Base-by-base conservation (phyloP, 2,113 vertebrate species). In the Dromas ardeola region DNA sequence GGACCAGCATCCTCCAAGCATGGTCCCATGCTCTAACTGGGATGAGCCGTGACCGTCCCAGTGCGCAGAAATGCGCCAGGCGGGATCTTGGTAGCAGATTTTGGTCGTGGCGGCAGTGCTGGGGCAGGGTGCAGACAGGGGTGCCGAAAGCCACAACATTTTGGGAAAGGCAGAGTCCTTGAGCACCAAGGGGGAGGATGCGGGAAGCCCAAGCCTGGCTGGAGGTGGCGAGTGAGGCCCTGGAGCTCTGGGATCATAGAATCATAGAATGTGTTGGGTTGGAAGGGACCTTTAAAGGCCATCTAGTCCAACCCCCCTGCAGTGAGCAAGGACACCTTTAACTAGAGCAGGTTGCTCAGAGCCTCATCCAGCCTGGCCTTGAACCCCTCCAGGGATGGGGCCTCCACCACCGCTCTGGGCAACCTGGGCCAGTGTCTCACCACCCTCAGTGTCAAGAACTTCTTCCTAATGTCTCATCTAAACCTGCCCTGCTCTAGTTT, bases 81-180 rank as follows among this genome's bases (percentile, higher is more conserved):
- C 0, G 6, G 72, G 36, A 32, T 29, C 30, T 42, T 0, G 0
- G 76, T 36, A 16, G 20, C 0, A 3, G 71, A 4, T 83, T 45
- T 43, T 7, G 45, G 50, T 13, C 40, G 18, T 6, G 61, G 8
- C 7, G 38, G 81, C 32, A 79, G 52, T 2, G 3, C 38, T 55
- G 2, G 1, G 59, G 58, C 15, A 89, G 59, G 36, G 21, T 45
- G 32, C 34, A 10, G 70, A 40, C 66, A 79, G 23, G 34, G 47
- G 13, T 66, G 30, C 25, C 0, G 2, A 22, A 27, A 66, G 11
- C 23, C 34, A 17, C 59, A 23, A 2, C 3, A 3, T 9, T 78
- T 36, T 53, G 86, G 56, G 84, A 55, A 66, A 40, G 9, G 42
- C 13, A 9, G 18, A 71, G 16, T 45, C 47, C n/a, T 49, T 67